phyloP scores from a whole-genome alignment of 1,140 invertebrate species.

The Acyrthosiphon pisum region DNA sequence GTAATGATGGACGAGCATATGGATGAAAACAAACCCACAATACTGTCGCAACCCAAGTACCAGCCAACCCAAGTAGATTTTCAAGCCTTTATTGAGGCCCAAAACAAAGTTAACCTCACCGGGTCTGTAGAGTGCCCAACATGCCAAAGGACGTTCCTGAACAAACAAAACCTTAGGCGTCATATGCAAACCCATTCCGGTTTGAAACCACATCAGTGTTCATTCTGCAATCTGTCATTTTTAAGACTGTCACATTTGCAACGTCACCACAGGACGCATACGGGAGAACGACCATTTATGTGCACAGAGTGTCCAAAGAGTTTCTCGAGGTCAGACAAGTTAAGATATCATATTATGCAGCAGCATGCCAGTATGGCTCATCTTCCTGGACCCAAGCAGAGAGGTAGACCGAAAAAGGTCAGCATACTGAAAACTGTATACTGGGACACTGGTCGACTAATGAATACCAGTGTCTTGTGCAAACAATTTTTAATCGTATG shows the following conservation, averaged over 20 bases:
- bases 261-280: conserved; percentile 65
- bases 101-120: conserved; percentile 34
- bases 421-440: conserved; percentile 50
- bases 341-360: conserved; percentile 61
- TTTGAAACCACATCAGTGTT: conserved; percentile 64
- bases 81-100: conserved; percentile 24
- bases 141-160: conserved; percentile 60
- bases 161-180: conserved; percentile 61
- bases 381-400: conserved; percentile 52
- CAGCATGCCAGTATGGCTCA: conserved; percentile 58
- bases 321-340: conserved; percentile 61
- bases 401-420: conserved; percentile 60
- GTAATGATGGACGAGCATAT: conserved; percentile 46
- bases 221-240: conserved; percentile 64
- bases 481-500: conserved; percentile 39
- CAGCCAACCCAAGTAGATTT: conserved; percentile 39
- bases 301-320: conserved; percentile 61
- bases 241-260: conserved; percentile 64
- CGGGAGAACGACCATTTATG: conserved; percentile 63
- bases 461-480: conserved; percentile 16
- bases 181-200: conserved; percentile 64
- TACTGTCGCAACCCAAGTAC: conserved; percentile 44
- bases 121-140: conserved; percentile 59
- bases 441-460: background rate
- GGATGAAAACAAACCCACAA: conserved; percentile 47